A percentile compares a stretch with the other conserved stretches of the same genome.
Evolutionary conservation across 2,888 invertebrate genomes (phyloP).

Genomic region (Eristalis pertinax): DNA sequence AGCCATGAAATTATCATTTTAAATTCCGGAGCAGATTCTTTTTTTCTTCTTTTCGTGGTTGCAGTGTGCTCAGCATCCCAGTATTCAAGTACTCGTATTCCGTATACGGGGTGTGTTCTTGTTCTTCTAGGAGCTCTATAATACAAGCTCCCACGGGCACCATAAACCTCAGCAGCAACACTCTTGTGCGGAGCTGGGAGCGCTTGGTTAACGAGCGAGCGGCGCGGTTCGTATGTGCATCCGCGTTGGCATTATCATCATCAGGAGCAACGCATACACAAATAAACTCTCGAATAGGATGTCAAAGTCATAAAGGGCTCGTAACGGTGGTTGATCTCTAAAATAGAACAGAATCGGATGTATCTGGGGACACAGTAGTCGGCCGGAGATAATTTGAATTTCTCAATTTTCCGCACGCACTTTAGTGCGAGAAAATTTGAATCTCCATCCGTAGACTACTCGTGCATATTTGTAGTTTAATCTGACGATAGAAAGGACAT

Average conservation of each 20-base stretch:
- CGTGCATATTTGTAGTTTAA: background rate
- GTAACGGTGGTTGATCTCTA: conserved; percentile 63
- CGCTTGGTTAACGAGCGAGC: conserved; percentile 51
- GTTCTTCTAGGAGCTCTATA: conserved; percentile 57
- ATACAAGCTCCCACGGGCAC: conserved; percentile 67
- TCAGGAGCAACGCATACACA: conserved; percentile 28
- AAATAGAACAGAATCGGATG: conserved; percentile 58
- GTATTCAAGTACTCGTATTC: conserved; percentile 12
- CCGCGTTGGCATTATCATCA: conserved; percentile 50
- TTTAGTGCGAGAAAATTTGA: conserved; percentile 35
- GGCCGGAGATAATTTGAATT: conserved; percentile 58
- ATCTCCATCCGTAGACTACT: conserved; percentile 16
- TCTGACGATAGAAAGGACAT: conserved; percentile 10
- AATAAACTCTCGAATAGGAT: conserved; percentile 55
- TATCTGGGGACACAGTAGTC: conserved; percentile 7
- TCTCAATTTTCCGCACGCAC: conserved; percentile 61
- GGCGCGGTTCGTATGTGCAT: conserved; percentile 33
- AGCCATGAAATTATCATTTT: conserved; percentile 71
- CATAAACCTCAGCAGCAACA: conserved; percentile 65
- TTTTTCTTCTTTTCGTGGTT: conserved; percentile 28
- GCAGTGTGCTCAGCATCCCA: conserved; percentile 24
- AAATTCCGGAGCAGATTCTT: conserved; percentile 55
- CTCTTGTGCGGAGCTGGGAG: conserved; percentile 34
- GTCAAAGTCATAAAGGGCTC: conserved; percentile 64
- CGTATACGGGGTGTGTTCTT: conserved; percentile 26